Evolutionary conservation across 2,888 invertebrate genomes (phyloP), one percentile per base, ranked within the genome.

Genomic region (Xylota sylvarum): DNA sequence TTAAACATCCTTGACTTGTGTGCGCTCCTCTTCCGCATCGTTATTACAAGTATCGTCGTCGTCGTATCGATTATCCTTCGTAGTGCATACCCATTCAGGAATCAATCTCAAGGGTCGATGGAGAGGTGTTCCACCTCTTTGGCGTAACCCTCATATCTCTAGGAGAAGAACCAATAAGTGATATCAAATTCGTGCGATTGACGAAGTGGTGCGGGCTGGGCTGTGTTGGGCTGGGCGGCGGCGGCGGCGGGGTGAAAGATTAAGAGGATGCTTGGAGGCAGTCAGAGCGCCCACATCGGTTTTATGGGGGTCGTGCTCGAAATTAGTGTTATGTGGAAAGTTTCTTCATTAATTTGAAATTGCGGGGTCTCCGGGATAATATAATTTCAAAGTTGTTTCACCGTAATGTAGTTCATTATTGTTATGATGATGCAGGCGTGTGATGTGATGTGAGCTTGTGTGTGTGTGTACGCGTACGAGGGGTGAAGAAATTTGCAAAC

Each of bases 301-400:
- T 72, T 60, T 83, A 78, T 55, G 72, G 32, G 52, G 72, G 67
- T 67, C 67, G 67, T 73, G 72, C 55, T 73, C 55, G 62, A 79
- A 84, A 84, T 84, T 73, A 84, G 83, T 84, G 83, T 84, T 84
- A 84, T 84, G 79, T 78, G 83, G 60, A 84, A 84, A 79, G 73
- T 84, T 84, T 84, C 58, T 84, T 84, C 79, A 84, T 84, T 84
- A 84, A 83, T 84, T 84, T 84, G 73, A 79, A 84, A 73, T 84
- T 84, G 79, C 73, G 62, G 79, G 79, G 48, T 56, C 73, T 55
- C 69, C 55, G 48, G 79, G 73, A 84, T 73, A 73, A 84, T 79
- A 79, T 69, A 84, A 78, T 83, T 78, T 67, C 43, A 72, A 73
- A 73, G 65, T 78, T 72, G 46, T 65, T 37, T 60, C 52, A 46